Percentiles rank a stretch among this genome's conserved stretches.
Conservation (phyloP, 2,797 vertebrate species). For the Astyanax mexicanus region DNA sequence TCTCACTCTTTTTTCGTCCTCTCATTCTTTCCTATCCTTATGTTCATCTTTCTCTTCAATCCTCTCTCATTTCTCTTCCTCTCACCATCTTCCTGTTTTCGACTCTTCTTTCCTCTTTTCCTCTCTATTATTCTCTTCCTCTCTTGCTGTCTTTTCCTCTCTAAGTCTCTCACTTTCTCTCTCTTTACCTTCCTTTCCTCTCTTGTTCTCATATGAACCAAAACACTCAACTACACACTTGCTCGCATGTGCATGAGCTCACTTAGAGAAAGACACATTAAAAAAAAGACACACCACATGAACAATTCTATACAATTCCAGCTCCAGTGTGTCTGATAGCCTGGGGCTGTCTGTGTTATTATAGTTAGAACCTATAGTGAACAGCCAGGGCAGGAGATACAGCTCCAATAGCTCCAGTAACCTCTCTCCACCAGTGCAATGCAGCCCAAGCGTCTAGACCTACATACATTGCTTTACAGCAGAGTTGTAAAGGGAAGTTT, state of each 20-base stretch:
- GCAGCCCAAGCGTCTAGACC: neutral
- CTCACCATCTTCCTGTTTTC: no score
- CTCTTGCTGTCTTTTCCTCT: no score
- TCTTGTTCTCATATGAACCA: neutral
- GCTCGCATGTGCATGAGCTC: neutral
- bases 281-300: neutral
- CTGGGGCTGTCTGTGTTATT: neutral
- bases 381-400: neutral
- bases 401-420: neutral
- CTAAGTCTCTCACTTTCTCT: neutral
- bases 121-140: no score
- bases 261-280: conserved; percentile 28
- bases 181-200: neutral
- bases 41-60: neutral
- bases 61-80: neutral
- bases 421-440: conserved; percentile 5
- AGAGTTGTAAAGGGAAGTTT: no score
- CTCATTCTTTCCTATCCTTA: neutral
- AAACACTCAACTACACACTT: conserved; percentile 23
- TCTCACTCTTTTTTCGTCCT: neutral
- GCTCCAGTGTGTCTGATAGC: neutral
- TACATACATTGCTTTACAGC: neutral
- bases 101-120: neutral
- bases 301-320: neutral
- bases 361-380: neutral